Conservation (phyloP, 2,113 vertebrate genomes). For the Cacatua alba region DNA sequence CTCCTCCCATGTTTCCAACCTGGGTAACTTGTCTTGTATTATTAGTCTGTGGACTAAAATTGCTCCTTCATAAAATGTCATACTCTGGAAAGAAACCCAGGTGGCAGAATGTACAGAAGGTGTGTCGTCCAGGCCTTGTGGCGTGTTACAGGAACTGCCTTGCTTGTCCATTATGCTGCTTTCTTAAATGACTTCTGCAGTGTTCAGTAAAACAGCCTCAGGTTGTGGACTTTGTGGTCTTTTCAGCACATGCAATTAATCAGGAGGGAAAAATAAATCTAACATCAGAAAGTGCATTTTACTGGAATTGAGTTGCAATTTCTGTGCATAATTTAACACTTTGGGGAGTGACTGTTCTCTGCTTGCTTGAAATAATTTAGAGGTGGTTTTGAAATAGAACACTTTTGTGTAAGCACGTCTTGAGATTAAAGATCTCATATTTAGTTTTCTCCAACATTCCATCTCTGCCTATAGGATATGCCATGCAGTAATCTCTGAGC, state of each 20-base stretch:
- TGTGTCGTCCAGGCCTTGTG: constrained; percentile 22
- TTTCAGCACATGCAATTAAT: constrained; percentile 40
- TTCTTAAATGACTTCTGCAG: constrained; percentile 7
- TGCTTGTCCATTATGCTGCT: neutral
- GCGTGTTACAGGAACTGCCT: neutral
- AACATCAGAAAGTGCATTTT: constrained; percentile 33
- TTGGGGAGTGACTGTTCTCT: neutral
- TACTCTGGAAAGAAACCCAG: constrained; percentile 1
- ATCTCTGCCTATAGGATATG: neutral
- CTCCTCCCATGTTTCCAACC: constrained; percentile 53
- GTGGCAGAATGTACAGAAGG: constrained; percentile 34
- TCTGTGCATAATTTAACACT: constrained; percentile 65
- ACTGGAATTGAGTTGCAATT: constrained; percentile 26
- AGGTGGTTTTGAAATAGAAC: constrained; percentile 23
- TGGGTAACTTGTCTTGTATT: constrained; percentile 9
- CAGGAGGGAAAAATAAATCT: constrained; percentile 52
- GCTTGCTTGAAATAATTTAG: constrained; percentile 43
- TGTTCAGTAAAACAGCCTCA: neutral
- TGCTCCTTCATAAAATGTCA: constrained; percentile 28
- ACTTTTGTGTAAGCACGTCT: constrained; percentile 3
- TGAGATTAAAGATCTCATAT: constrained; percentile 8
- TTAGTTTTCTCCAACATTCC: neutral
- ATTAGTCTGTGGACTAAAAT: constrained; percentile 26
- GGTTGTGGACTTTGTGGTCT: neutral
- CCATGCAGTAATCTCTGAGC: neutral